A percentile compares a stretch with the other conserved stretches of the same genome.
phyloP scores from a whole-genome alignment of 2,888 invertebrate genomes.

The Drosophila setosimentum region DNA sequence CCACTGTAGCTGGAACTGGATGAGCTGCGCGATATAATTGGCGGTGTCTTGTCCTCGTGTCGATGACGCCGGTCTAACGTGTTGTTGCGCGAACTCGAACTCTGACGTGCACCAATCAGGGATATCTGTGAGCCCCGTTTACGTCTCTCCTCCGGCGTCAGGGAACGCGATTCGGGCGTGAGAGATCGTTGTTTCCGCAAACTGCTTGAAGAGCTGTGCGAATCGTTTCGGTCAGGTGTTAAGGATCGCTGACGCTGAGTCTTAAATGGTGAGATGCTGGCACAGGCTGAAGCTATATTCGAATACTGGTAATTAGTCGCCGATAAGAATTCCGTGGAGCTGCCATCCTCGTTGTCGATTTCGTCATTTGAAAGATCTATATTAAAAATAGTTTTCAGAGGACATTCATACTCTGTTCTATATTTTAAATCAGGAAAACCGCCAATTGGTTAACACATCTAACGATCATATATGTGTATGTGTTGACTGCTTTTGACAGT shows the following conservation, averaged over 20 bases:
- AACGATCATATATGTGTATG: not conserved
- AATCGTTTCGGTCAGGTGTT: slow-evolving; percentile 84
- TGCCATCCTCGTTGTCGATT: slow-evolving; percentile 86
- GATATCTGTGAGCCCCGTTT: slow-evolving; percentile 82
- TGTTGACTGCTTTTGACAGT: not conserved
- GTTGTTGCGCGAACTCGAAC: slow-evolving; percentile 84
- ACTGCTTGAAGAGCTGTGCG: slow-evolving; percentile 84
- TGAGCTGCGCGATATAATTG: slow-evolving; percentile 84
- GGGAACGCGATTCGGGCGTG: slow-evolving; percentile 84
- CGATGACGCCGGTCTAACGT: slow-evolving; percentile 84
- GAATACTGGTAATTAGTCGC: slow-evolving; percentile 80
- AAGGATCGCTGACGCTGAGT: slow-evolving; percentile 84
- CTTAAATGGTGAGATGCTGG: slow-evolving; percentile 80
- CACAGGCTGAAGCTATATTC: slow-evolving; percentile 41
- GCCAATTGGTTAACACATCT: not conserved
- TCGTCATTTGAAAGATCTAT: slow-evolving; percentile 87
- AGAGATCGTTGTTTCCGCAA: slow-evolving; percentile 84
- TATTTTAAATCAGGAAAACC: not conserved
- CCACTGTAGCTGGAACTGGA: slow-evolving; percentile 85
- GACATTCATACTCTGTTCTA: not conserved
- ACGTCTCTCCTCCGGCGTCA: slow-evolving; percentile 84
- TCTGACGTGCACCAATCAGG: slow-evolving; percentile 82
- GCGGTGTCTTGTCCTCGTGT: slow-evolving; percentile 79
- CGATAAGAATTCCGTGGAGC: slow-evolving; percentile 83
- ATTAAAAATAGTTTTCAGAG: not conserved